Evolutionary conservation across 2,797 vertebrate species (phyloP).

Genomic region (Anas capensis): DNA sequence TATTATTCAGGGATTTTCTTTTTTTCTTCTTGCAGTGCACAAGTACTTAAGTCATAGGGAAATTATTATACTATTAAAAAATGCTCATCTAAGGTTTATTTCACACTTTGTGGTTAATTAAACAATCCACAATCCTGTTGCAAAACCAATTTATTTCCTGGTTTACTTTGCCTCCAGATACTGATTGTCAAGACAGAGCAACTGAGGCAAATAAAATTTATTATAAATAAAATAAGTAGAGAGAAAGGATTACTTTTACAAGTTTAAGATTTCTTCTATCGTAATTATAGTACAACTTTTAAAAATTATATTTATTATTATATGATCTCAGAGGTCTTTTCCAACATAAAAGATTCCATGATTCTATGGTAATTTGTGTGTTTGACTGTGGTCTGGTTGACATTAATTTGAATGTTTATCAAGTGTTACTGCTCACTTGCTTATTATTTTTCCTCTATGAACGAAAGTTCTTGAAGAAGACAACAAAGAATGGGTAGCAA

Average conservation of each 20-base stretch:
- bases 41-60: not conserved
- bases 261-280: not conserved
- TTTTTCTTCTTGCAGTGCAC: not conserved
- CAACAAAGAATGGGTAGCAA: not conserved
- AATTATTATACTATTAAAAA: not conserved
- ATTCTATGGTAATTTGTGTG: not conserved
- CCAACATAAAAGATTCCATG: too few relatives aligned
- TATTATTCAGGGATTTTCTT: not conserved
- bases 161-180: not conserved
- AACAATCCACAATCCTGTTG: not conserved
- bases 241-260: too few relatives aligned
- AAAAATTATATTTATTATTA: too few relatives aligned
- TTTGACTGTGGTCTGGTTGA: not conserved
- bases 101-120: not conserved
- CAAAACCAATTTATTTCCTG: not conserved
- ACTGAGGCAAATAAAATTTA: not conserved
- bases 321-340: too few relatives aligned
- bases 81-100: not conserved
- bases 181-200: not conserved
- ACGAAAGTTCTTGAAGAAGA: not conserved
- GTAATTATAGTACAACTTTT: too few relatives aligned
- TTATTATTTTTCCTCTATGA: not conserved
- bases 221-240: not conserved
- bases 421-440: not conserved
- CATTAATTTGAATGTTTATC: not conserved